phyloP scores from a whole-genome alignment of 2,888 invertebrate genomes.

The Watsonalla binaria region DNA sequence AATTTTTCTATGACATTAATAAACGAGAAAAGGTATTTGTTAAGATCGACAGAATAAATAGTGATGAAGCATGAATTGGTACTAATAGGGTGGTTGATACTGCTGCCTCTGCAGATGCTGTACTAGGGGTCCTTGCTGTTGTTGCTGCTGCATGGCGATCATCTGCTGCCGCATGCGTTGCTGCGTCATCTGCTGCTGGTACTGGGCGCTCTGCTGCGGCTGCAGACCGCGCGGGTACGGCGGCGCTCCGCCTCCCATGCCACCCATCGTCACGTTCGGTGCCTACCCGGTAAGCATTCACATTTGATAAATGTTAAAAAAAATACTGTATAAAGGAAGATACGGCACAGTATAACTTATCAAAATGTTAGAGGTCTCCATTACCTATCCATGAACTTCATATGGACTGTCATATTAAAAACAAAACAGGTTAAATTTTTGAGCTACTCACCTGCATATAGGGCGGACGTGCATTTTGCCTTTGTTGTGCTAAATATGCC shows the following conservation, averaged over 20 bases:
- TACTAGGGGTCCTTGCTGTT: slow-evolving; percentile 78
- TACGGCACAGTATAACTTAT: no score
- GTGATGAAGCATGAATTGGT: no score
- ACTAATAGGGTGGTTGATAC: slow-evolving; percentile 66
- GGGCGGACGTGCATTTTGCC: slow-evolving; percentile 80
- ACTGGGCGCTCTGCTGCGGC: slow-evolving; percentile 79
- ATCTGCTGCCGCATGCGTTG: slow-evolving; percentile 84
- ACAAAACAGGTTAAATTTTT: background rate
- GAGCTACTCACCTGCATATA: slow-evolving; percentile 79
- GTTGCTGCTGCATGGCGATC: slow-evolving; percentile 83
- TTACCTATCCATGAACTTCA: background rate
- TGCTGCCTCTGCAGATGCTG: slow-evolving; percentile 69
- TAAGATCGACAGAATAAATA: no score
- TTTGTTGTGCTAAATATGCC: slow-evolving; percentile 78
- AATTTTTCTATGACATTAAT: no score
- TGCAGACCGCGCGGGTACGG: slow-evolving; percentile 84
- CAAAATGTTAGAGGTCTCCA: no score
- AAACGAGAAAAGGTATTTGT: no score
- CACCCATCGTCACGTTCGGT: slow-evolving; percentile 92
- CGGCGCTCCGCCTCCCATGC: slow-evolving; percentile 87
- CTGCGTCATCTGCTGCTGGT: slow-evolving; percentile 77
- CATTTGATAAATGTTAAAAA: background rate
- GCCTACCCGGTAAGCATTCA: slow-evolving; percentile 67
- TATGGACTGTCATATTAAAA: no score
- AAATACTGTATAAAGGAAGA: background rate